Base-by-base conservation (phyloP, 2,888 invertebrate species). In the Baronia brevicornis region DNA sequence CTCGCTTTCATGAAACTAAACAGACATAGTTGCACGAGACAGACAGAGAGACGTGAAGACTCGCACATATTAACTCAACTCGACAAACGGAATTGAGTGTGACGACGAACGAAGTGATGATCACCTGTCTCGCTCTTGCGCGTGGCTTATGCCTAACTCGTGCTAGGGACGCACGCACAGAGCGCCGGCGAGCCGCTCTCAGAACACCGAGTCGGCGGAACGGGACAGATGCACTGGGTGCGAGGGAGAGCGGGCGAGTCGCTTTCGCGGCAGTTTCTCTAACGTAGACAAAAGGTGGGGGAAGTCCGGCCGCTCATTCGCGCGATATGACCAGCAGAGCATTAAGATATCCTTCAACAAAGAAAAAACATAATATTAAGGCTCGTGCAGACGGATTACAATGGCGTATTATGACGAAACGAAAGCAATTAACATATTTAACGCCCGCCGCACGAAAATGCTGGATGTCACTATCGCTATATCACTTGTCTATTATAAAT, bases 141-240 rank as follows among this genome's bases (percentile, higher is more conserved):
- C n/a, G 13, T 17, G 3, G 26, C 10, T 6, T n/a, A n/a, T n/a
- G n/a, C 4, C 20, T 5, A 8, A 4, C n/a, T 8, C 11, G 19
- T 4, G 15, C 31, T 48, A 46, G 18, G 49, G 44, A 37, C 48
- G 46, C 45, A 51, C 52, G 28, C 45, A 42, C 19, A 51, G 46
- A 24, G 49, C 44, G 48, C 43, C 32, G 23, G 38, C 38, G 14
- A 30, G 47, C 38, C 45, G 51, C 3, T 40, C 63, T 77, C 68
- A 95, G 86, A 96, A 96, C 60, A 97, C 95, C 29, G 96, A 96
- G 87, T 98, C 97, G 24, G 96, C 97, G 28, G 97, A 97, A 60
- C 97, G 91, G 26, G 97, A 97, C 55, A 98, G 88, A 70, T 98
- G 97, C 12, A 97, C 93, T 14, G 98, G 98, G 88, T 98, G 98